Evolutionary conservation across 2,797 vertebrate species (phyloP).

Genomic region (Sebastes itinus): DNA sequence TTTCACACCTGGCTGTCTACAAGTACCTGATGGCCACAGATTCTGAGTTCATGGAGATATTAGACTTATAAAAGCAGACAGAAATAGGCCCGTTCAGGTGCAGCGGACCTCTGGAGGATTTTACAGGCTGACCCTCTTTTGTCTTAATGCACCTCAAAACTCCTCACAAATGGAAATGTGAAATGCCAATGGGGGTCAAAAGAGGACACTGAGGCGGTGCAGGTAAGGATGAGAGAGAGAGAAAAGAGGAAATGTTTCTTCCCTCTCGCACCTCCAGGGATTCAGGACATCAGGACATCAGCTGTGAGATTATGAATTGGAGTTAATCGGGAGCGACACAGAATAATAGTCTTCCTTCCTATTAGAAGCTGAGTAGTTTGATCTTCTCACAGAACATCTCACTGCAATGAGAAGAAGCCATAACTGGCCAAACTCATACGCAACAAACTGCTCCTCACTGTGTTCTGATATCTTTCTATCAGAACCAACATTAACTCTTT

Average conservation of each 20-base stretch:
- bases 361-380: not conserved
- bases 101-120: not conserved
- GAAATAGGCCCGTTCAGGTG: not conserved
- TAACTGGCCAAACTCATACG: no score
- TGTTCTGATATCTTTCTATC: no score
- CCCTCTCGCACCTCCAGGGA: not conserved
- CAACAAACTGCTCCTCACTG: no score
- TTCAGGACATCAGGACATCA: not conserved
- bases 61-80: not conserved
- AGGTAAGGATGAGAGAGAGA: not conserved
- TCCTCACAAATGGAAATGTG: not conserved
- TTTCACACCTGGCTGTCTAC: not conserved
- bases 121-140: not conserved
- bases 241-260: not conserved
- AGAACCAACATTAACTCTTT: no score
- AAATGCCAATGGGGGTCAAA: not conserved
- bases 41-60: not conserved
- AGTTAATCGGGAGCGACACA: constrained; percentile 1
- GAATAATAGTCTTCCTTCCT: not conserved
- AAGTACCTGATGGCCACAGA: not conserved
- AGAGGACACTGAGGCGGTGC: not conserved
- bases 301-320: not conserved
- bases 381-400: no score
- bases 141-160: not conserved
- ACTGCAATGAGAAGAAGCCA: no score